Evolutionary conservation across 2,113 vertebrate genomes (phyloP), one percentile per base, ranked within the genome.

Genomic region (Hydropotes inermis): DNA sequence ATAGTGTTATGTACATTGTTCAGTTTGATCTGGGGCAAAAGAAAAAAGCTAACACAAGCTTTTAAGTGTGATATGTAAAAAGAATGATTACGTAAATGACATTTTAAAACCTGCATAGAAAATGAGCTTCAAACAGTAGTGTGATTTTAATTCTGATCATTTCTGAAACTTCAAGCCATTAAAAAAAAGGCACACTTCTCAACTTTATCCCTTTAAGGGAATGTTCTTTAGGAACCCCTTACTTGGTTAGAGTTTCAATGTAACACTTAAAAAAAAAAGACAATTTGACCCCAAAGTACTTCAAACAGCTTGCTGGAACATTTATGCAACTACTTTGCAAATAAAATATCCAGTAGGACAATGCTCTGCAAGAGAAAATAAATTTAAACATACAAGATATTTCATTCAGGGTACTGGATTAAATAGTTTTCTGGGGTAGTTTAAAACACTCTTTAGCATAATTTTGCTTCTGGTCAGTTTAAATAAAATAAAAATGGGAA

Each of bases 1-100:
- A 93, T 84, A 98, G 97, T 91, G 94, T 98, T 99, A 99, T 99
- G 99, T 99, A 99, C 99, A 99, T 89, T 97, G 97, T 98, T 99
- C 98, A 97, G 98, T 99, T 99, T 99, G 98, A 99, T 98, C 98
- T 98, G 97, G 98, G 99, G 98, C 93, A 98, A 98, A 95, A 96
- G 89, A 96, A 95, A 82, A 98, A 96, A 96, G 87, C 60, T 92
- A 98, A 98, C 81, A 76, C 55, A 91, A 96, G 87, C 67, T 92
- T 74, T 39, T 33, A 17, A 76, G 85, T 89, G 96, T 97, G 97
- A 94, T 88, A 97, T 55, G 93, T 91, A 97, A 92, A 96, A 97
- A 95, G 87, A 97, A 98, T 57, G 81, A 87, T 14, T 12, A 98
- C 83, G 96, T 52, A 95, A 95, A 98, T 50, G 82, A 97, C 50